These are phyloP conservation scores for Dallia pectoralis DNA, from an alignment of 2,797 vertebrate genomes.

Conservation along the genomic window DNA sequence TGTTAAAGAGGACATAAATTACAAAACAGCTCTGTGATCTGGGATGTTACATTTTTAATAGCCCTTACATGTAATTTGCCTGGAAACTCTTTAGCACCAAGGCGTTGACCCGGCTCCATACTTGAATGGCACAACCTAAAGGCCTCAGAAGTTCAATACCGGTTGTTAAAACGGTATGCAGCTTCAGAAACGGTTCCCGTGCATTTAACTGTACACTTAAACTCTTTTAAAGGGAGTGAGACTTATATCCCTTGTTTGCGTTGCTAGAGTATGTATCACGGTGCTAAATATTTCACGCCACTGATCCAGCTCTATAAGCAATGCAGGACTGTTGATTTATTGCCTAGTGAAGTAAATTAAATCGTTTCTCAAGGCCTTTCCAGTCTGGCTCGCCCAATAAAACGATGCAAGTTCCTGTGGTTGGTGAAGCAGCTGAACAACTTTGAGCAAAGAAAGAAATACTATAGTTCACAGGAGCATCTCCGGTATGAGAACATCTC, in stretches of 20 bases:
- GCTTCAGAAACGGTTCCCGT: no score
- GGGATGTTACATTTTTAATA: no score
- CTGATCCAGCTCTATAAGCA: not conserved
- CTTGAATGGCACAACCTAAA: not conserved
- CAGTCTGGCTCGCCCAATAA: slow-evolving; percentile 28
- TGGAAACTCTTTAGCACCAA: no score
- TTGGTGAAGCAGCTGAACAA: not conserved
- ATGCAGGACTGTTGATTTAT: slow-evolving; percentile 15
- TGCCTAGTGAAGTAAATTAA: slow-evolving; percentile 22
- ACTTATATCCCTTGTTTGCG: not conserved
- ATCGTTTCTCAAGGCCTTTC: slow-evolving; percentile 19
- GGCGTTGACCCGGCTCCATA: not conserved
- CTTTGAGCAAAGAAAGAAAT: not conserved
- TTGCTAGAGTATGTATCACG: not conserved
- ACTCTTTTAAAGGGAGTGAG: no score
- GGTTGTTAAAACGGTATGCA: not conserved
- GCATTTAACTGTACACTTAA: no score
- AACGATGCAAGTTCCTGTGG: slow-evolving; percentile 9
- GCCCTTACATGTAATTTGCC: no score
- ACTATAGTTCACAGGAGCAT: not conserved
- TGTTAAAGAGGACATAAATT: no score
- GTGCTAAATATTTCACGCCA: not conserved
- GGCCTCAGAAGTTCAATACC: not conserved
- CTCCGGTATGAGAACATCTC: not conserved
- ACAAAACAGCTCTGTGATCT: no score